Evolutionary conservation across 2,113 vertebrate genomes (phyloP).

Genomic region (Gadus macrocephalus): DNA sequence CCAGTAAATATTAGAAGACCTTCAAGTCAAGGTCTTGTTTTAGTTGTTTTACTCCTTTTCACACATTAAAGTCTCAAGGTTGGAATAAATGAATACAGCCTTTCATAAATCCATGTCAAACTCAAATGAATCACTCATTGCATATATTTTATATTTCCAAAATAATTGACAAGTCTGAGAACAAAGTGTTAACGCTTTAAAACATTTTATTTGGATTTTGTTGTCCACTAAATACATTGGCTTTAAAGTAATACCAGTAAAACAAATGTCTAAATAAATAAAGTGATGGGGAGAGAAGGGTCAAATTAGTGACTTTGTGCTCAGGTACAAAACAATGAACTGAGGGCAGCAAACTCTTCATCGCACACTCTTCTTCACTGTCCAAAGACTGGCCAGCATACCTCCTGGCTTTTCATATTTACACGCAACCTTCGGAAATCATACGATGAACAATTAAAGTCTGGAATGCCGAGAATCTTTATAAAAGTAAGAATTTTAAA

Average conservation of each 20-base stretch:
- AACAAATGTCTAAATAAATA: constrained; percentile 64
- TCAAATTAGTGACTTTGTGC: constrained; percentile 29
- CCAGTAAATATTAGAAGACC: too few species aligned
- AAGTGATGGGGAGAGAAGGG: constrained; percentile 22
- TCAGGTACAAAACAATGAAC: constrained; percentile 47
- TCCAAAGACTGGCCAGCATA: constrained; percentile 64
- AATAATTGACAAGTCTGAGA: neutral
- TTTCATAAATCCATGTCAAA: too few species aligned
- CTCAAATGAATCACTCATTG: too few species aligned
- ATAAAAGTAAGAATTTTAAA: constrained; percentile 68
- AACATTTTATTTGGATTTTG: constrained; percentile 54
- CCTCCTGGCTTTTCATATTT: constrained; percentile 55
- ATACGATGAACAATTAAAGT: constrained; percentile 45
- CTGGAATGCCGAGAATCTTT: constrained; percentile 67
- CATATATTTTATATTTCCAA: neutral
- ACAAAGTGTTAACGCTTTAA: constrained; percentile 36
- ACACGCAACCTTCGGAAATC: constrained; percentile 62
- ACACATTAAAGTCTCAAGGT: too few species aligned
- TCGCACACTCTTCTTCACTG: constrained; percentile 32
- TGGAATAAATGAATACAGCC: too few species aligned
- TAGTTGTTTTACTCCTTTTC: too few species aligned
- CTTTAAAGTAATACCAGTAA: constrained; percentile 62
- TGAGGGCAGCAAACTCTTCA: constrained; percentile 31
- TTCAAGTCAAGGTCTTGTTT: too few species aligned
- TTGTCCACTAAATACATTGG: constrained; percentile 54